Conservation (phyloP, 2,888 invertebrate species). For the Stomorhina lunata region DNA sequence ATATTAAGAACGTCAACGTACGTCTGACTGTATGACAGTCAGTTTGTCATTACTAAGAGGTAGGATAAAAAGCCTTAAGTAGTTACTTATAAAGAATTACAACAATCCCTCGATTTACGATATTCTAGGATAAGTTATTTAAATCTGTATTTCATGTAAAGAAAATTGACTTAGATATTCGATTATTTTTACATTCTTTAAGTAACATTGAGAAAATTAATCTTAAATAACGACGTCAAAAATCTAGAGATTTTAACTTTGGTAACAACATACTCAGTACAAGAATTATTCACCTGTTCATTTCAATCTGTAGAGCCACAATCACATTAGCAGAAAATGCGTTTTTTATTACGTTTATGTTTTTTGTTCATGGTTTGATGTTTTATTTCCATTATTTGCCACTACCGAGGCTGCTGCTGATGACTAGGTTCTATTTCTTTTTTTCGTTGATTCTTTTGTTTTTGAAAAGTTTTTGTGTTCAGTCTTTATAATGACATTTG, state of each 20-base stretch:
- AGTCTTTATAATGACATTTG: slow-evolving; percentile 44
- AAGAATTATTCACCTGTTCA: slow-evolving; percentile 40
- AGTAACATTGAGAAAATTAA: no score
- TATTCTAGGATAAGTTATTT: no score
- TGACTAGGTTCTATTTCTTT: slow-evolving; percentile 21
- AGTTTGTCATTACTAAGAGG: neutral
- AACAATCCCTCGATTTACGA: no score
- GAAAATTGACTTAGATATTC: no score
- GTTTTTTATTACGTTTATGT: neutral
- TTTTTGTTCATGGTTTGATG: neutral
- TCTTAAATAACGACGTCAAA: no score
- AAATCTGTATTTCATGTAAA: no score
- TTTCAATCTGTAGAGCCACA: slow-evolving; percentile 24
- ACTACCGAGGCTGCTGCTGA: neutral
- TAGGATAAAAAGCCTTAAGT: no score
- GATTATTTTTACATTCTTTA: no score
- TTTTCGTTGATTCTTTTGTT: neutral
- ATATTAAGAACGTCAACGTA: slow-evolving; percentile 38
- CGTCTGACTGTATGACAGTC: neutral
- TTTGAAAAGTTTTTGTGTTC: slow-evolving; percentile 15
- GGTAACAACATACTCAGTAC: neutral
- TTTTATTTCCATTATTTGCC: neutral
- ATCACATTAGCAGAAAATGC: neutral
- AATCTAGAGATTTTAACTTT: no score
- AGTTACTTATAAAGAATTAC: neutral